These are phyloP conservation scores for Neotoxoptera formosana DNA, from an alignment of 1,140 invertebrate species.

Conservation along the genomic window DNA sequence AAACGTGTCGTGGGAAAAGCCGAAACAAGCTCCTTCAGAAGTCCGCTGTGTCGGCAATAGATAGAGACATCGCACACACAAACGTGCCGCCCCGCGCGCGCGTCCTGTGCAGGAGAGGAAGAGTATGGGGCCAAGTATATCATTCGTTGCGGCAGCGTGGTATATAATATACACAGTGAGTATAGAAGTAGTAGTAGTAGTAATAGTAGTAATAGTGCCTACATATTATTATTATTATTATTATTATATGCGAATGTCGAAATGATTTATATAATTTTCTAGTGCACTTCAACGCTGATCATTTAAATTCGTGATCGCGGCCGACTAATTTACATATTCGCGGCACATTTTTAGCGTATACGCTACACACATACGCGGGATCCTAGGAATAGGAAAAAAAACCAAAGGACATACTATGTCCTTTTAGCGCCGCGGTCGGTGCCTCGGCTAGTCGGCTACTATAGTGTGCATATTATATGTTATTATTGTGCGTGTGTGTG, in stretches of 20 bases:
- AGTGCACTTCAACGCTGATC: slow-evolving; percentile 46
- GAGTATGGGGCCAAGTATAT: not conserved
- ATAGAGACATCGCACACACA: not conserved
- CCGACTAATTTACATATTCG: slow-evolving; percentile 30
- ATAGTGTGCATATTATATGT: not conserved
- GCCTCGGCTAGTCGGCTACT: not conserved
- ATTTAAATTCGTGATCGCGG: slow-evolving; percentile 41
- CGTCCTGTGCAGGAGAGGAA: not conserved
- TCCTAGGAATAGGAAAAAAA: not conserved
- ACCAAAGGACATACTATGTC: not conserved
- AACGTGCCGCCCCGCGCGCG: not conserved
- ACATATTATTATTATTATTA: not conserved
- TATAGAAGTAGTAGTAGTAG: not conserved
- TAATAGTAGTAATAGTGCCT: not conserved
- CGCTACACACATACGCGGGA: not conserved
- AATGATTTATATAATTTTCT: slow-evolving; percentile 55
- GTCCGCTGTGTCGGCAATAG: not conserved
- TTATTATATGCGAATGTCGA: slow-evolving; percentile 35
- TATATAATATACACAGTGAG: not conserved
- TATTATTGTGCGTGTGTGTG: not conserved
- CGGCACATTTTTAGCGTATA: not conserved
- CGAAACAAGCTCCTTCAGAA: slow-evolving; percentile 23
- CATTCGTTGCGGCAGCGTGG: not conserved
- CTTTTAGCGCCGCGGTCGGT: not conserved
- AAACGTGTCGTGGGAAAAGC: slow-evolving; percentile 27